Conservation (phyloP, 1,140 invertebrate species). For the Lepidurus packardi region DNA sequence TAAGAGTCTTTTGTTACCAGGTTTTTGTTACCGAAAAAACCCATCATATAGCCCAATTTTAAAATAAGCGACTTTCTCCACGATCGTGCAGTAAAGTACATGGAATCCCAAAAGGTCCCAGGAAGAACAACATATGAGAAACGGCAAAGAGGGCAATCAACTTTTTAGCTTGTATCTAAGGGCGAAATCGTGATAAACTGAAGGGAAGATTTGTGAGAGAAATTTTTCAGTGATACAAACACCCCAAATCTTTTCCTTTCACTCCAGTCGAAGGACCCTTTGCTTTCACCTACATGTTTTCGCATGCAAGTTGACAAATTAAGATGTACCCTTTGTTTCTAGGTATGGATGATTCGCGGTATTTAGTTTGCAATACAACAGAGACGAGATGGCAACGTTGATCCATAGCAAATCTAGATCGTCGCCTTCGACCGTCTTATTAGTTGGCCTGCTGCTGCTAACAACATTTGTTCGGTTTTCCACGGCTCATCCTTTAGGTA, state of each 20-base stretch:
- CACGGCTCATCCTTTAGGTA: not conserved
- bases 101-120: too few species aligned
- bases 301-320: not conserved
- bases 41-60: too few species aligned
- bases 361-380: not conserved
- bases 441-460: not conserved
- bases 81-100: too few species aligned
- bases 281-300: not conserved
- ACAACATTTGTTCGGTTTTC: not conserved
- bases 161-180: not conserved
- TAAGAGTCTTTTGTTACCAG: too few species aligned
- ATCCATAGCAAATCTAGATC: conserved; percentile 6
- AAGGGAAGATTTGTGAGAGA: not conserved
- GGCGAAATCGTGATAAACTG: not conserved
- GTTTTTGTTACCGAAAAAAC: too few species aligned
- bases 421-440: not conserved
- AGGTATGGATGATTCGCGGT: conserved; percentile 4
- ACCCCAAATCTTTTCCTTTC: not conserved
- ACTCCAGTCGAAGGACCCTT: not conserved
- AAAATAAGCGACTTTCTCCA: too few species aligned
- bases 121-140: too few species aligned
- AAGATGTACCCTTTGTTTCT: not conserved
- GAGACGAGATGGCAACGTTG: not conserved
- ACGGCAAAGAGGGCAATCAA: too few species aligned
- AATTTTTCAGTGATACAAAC: not conserved